These are phyloP conservation scores for Watersipora subatra DNA, from an alignment of 1,140 invertebrate species.

Conservation along the genomic window DNA sequence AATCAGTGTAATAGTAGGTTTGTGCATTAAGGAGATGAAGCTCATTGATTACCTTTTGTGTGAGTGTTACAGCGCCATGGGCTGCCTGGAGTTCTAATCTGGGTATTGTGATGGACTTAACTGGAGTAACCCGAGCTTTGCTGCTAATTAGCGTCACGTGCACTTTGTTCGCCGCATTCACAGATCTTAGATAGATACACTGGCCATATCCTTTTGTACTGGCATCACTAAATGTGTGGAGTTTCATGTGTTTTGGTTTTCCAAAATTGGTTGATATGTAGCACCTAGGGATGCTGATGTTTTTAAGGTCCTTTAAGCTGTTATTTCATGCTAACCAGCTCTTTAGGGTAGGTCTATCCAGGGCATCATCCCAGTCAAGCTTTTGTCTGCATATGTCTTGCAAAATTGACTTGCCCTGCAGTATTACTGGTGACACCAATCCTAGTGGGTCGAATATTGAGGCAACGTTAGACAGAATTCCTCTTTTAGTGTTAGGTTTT, in stretches of 20 bases:
- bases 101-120: background rate
- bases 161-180: background rate
- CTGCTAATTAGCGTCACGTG: background rate
- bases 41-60: background rate
- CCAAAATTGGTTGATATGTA: background rate
- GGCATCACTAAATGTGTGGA: conserved; percentile 3
- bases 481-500: background rate
- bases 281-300: background rate
- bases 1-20: background rate
- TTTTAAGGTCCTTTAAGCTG: background rate
- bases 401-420: background rate
- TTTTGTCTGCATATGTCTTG: background rate
- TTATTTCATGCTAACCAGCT: background rate
- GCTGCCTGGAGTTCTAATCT: conserved; percentile 4
- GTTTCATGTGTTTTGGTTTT: background rate
- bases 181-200: background rate
- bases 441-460: conserved; percentile 6
- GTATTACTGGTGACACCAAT: conserved; percentile 1
- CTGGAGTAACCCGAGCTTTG: background rate
- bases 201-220: conserved; percentile 4
- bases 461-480: background rate
- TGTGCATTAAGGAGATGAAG: background rate
- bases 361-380: background rate
- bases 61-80: background rate
- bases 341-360: background rate